A percentile compares a stretch with the other conserved stretches of the same genome.
These are phyloP conservation scores for Mycalesis mineus DNA, from an alignment of 2,888 invertebrate species.

Conservation along the genomic window DNA sequence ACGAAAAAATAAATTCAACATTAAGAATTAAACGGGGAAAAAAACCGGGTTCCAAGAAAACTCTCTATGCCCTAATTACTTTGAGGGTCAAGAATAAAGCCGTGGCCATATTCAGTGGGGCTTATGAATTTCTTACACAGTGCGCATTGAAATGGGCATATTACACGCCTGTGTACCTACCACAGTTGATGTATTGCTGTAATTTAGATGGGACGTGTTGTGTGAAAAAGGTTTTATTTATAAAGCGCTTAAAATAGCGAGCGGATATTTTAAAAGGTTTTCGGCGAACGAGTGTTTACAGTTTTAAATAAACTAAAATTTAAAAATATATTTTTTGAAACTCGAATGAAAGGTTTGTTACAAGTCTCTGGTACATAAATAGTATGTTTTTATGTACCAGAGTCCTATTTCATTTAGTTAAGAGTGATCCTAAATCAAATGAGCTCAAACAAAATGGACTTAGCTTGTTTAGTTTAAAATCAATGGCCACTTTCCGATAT, in stretches of 20 bases:
- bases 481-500: too few species aligned
- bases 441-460: too few species aligned
- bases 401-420: too few species aligned
- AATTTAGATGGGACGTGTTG: slow-evolving; percentile 15
- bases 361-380: too few species aligned
- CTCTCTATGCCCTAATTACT: slow-evolving; percentile 4
- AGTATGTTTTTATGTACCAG: too few species aligned
- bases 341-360: too few species aligned
- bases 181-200: slow-evolving; percentile 11
- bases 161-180: slow-evolving; percentile 8
- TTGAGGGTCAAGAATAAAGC: neutral
- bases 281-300: too few species aligned
- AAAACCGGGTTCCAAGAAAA: neutral
- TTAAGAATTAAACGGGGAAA: neutral
- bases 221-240: neutral
- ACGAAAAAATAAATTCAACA: too few species aligned
- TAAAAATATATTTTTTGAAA: too few species aligned
- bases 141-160: slow-evolving; percentile 13
- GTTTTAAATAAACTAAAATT: too few species aligned
- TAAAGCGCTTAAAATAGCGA: neutral
- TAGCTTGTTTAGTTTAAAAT: too few species aligned
- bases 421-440: too few species aligned
- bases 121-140: slow-evolving; percentile 17
- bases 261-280: neutral
- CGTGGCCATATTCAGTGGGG: slow-evolving; percentile 2